Evolutionary conservation across 2,113 vertebrate species (phyloP), one percentile per base, ranked within the genome.

Genomic region (Pseudorectes ferrugineus): DNA sequence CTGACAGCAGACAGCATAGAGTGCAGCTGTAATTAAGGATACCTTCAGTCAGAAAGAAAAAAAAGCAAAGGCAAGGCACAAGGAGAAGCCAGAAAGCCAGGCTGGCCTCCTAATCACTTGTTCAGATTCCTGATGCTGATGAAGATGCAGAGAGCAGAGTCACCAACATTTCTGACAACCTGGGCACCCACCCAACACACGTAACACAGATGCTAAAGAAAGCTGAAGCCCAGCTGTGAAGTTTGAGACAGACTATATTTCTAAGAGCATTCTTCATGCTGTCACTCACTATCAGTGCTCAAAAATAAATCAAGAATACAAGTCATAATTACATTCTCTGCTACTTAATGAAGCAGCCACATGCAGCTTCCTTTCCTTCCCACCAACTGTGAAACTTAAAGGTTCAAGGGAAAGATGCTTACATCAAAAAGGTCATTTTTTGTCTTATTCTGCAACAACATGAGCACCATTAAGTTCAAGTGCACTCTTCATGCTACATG

Each of bases 371-470:
- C 75, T 89, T 79, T 38, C 49, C 21, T 84, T 92, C 52, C 79
- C 79, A 92, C 88, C 91, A 92, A 29, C 88, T 88, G 88, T 67
- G 93, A 93, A 86, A 85, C n/a, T 67, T 80, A 48, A 85, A 88
- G n/a, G 25, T 86, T 94, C 67, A 74, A 63, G 57, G 48, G 62
- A 84, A 89, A 94, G 23, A 88, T 18, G 12, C 45, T 89, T 61
- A 70, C n/a, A 80, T 70, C 40, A 77, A 74, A 93, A 93, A 94
- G 65, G 75, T 72, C 63, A 83, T 43, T 79, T 83, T 89, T 85
- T 81, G 31, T 88, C 85, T 92, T n/a, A 57, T 11, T 86, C 85
- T 71, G 9, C 42, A 73, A 45, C 14, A 87, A 54, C 42, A 31
- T 3, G 26, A 95, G 28, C 29, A 73, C 12, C 17, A 40, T 73